These are phyloP conservation scores for Solenopsis invicta DNA, from an alignment of 1,140 invertebrate genomes.

Conservation along the genomic window DNA sequence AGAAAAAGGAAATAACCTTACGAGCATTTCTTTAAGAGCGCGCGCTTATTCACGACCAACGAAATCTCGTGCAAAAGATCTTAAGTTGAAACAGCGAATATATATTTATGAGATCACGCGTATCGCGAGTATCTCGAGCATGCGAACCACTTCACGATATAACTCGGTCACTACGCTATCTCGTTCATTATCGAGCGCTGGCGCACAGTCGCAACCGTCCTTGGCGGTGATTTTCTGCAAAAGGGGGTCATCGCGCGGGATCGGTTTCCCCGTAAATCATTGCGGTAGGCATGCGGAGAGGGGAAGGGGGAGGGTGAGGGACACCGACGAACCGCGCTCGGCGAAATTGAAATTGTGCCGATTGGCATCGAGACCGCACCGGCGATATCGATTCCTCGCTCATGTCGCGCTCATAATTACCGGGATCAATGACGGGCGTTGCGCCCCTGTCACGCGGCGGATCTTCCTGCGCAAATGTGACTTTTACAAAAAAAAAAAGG, in stretches of 20 bases:
- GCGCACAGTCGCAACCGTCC: slow-evolving; percentile 13
- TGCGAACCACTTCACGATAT: slow-evolving; percentile 4
- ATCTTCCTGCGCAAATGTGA: not conserved
- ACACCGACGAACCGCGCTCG: not conserved
- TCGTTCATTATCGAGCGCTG: slow-evolving; percentile 40
- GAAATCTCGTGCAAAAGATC: slow-evolving; percentile 17
- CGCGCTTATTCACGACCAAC: not conserved
- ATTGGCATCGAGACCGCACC: not conserved
- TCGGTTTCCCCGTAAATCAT: slow-evolving; percentile 62
- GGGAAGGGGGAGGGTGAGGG: slow-evolving; percentile 5
- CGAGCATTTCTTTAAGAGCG: not conserved
- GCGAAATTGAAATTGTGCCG: slow-evolving; percentile 53
- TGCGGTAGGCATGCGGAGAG: not conserved
- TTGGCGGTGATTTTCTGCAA: slow-evolving; percentile 54
- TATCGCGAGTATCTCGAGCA: slow-evolving; percentile 19
- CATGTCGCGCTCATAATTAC: slow-evolving; percentile 37
- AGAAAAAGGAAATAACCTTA: not conserved
- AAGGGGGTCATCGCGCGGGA: slow-evolving; percentile 56
- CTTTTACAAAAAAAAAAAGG: not conserved
- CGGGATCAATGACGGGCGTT: not conserved
- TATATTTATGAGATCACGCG: slow-evolving; percentile 40
- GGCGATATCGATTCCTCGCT: slow-evolving; percentile 24
- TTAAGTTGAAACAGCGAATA: slow-evolving; percentile 4
- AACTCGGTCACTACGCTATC: slow-evolving; percentile 41
- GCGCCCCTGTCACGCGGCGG: not conserved